Conservation (phyloP, 2,888 invertebrate genomes). For the Adela reaumurella region DNA sequence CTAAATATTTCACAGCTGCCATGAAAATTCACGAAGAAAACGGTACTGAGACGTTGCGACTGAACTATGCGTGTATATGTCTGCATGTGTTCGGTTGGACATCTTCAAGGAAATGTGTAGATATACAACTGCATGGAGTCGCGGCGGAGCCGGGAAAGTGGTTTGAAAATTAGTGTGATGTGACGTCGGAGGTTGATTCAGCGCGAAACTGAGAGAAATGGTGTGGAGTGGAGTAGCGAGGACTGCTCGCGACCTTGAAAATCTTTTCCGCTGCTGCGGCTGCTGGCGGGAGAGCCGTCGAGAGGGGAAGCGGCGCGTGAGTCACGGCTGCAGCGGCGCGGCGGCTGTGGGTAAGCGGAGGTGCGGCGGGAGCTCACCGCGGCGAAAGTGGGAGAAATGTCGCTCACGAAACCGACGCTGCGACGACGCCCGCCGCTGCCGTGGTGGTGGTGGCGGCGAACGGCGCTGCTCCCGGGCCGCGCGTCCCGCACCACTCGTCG, state of each 20-base stretch:
- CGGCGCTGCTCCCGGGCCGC: constrained; percentile 8
- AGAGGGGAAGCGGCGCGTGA: constrained; percentile 21
- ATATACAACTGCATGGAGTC: too few species aligned
- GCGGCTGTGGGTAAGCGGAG: neutral
- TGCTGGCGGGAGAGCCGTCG: constrained; percentile 12
- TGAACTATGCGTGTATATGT: too few species aligned
- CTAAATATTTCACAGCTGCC: too few species aligned
- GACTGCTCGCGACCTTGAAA: constrained; percentile 46
- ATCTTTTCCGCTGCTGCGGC: constrained; percentile 12
- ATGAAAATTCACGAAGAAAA: too few species aligned
- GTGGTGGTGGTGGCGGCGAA: neutral
- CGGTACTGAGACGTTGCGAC: too few species aligned
- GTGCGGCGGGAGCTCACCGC: constrained; percentile 16
- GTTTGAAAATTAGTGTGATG: neutral
- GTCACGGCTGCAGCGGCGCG: constrained; percentile 25
- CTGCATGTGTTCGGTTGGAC: too few species aligned
- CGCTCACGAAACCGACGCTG: constrained; percentile 5
- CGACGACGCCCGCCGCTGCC: neutral
- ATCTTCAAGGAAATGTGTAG: too few species aligned
- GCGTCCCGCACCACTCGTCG: constrained; percentile 15
- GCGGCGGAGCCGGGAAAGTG: too few species aligned
- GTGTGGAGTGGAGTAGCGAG: too few species aligned
- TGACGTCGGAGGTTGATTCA: too few species aligned
- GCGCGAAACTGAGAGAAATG: neutral
- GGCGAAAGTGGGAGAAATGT: constrained; percentile 57